phyloP scores from a whole-genome alignment of 2,797 vertebrate species.

The Poeciliopsis paucimaculata region DNA sequence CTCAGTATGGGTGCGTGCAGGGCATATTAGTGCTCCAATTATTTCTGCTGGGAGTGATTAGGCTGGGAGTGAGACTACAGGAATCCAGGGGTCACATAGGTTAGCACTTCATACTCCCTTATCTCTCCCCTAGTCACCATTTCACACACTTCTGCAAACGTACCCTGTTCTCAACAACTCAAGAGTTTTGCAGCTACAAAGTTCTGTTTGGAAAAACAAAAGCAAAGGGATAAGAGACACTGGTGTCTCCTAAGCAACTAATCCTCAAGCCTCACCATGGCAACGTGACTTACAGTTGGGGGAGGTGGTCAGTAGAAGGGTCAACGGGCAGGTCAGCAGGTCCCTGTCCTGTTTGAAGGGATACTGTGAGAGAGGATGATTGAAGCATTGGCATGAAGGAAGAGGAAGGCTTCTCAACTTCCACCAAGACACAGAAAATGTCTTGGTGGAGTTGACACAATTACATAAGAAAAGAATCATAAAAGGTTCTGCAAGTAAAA shows the following conservation, averaged over 20 bases:
- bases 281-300: conserved; percentile 46
- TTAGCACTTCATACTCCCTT: conserved; percentile 46
- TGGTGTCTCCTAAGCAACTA: conserved; percentile 78
- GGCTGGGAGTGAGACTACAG: conserved; percentile 61
- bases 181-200: conserved; percentile 47
- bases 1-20: conserved; percentile 2
- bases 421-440: conserved; percentile 5
- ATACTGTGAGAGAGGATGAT: conserved; percentile 46
- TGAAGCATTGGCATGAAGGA: conserved; percentile 44
- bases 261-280: conserved; percentile 64
- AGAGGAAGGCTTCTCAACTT: background rate
- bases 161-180: conserved; percentile 51
- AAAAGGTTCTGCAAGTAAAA: background rate
- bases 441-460: background rate
- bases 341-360: conserved; percentile 49
- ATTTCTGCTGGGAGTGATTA: conserved; percentile 75
- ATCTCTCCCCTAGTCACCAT: background rate
- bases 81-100: conserved; percentile 66
- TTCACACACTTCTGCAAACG: conserved; percentile 35
- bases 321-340: conserved; percentile 60
- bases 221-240: conserved; percentile 50
- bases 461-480: conserved; percentile 2
- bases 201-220: conserved; percentile 58
- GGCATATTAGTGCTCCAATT: conserved; percentile 65
- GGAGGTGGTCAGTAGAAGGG: conserved; percentile 49